Evolutionary conservation across 1,140 invertebrate species (phyloP).

Genomic region (Odontomachus brunneus): DNA sequence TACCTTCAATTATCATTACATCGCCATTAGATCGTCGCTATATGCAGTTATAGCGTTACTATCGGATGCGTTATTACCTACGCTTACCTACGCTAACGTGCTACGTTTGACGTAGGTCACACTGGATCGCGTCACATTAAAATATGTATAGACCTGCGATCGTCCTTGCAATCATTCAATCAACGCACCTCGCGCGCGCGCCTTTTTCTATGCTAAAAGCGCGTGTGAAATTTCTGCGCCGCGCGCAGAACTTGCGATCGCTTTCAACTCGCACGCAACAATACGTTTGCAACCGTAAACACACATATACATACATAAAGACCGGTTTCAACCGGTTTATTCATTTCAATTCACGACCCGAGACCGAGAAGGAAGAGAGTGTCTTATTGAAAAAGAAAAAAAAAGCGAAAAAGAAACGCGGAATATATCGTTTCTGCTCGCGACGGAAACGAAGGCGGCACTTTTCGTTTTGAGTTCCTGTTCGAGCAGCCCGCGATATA

Average conservation of each 20-base stretch:
- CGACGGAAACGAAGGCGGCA: slow-evolving; percentile 12
- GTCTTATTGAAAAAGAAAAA: background rate
- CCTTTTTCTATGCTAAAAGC: no score
- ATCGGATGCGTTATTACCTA: no score
- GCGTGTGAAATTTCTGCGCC: background rate
- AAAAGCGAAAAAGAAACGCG: background rate
- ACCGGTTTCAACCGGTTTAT: background rate
- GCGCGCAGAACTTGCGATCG: background rate
- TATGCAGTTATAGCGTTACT: no score
- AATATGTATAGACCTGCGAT: no score
- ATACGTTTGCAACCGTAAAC: background rate
- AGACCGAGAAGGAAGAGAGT: background rate
- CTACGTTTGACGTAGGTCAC: no score
- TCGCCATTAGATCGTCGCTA: no score
- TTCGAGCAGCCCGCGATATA: slow-evolving; percentile 32
- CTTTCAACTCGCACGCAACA: background rate
- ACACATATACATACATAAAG: no score
- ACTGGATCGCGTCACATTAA: no score
- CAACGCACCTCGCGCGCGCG: no score
- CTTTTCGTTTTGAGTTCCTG: slow-evolving; percentile 49
- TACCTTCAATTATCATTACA: no score
- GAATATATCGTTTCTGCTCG: slow-evolving; percentile 8
- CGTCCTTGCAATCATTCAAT: no score
- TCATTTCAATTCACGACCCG: background rate
- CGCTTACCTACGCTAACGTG: no score